Evolutionary conservation across 2,888 invertebrate species (phyloP), one percentile per base, ranked within the genome.

Genomic region (Heliconius erato): DNA sequence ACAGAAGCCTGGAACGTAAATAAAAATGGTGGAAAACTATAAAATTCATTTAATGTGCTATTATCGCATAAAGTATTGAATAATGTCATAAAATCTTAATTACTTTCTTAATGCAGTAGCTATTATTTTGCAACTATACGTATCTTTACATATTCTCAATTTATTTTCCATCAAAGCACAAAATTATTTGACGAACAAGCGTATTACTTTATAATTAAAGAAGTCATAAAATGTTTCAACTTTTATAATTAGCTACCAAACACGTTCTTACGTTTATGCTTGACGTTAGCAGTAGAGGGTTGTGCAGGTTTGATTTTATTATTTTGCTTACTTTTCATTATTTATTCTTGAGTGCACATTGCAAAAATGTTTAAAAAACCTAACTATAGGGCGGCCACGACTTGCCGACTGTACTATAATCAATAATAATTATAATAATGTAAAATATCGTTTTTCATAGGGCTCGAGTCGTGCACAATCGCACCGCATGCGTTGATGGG

Each of bases 401-500:
- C 2, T 28, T 28, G 2, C 2, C 28, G 28, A 1, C 1, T 2
- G 28, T 28, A 28, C 28, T 28, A 28, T 28, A 28, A 28, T 28
- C 2, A 28, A 28, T 28, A 28, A 28, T 28, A 28, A 28, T 28
- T 1, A 28, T 28, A 28, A 28, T 28, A 28, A 28, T 2, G 28
- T 28, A 40, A 35, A 71, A 71, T 54, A 12, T 54, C 9, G 12
- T 19, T 9, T 59, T 16, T 9, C n/a, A 23, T 49, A 84, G 82
- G 68, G 81, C 77, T 84, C 81, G 79, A 81, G 79, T 84, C 40
- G 59, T 44, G 83, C 76, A 84, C 81, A 71, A 85, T 87, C 85
- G 85, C 88, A 88, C 86, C 92, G 89, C 88, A 94, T 94, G 95
- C 92, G 94, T 95, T 94, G 94, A 95, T 95, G 94, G 94, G 93